Evolutionary conservation across 2,113 vertebrate genomes (phyloP).

Genomic region (Dromiciops gliroides): DNA sequence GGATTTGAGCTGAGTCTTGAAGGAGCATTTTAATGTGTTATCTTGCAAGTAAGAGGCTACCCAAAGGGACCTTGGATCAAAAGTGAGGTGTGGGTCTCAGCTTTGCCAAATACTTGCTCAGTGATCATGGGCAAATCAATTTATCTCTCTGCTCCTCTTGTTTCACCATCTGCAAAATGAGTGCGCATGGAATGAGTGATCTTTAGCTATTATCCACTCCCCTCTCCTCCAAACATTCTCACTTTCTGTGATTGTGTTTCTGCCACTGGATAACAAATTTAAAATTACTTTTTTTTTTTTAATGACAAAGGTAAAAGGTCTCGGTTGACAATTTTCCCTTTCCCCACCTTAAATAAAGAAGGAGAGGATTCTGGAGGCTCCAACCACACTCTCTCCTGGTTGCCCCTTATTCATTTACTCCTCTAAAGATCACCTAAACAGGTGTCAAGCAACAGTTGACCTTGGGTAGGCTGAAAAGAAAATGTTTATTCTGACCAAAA

Average conservation of each 20-base stretch:
- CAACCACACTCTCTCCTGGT: background rate
- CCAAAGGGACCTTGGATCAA: background rate
- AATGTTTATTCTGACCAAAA: background rate
- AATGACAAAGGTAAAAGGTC: background rate
- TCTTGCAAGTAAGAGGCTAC: background rate
- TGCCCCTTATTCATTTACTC: background rate
- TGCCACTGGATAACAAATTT: background rate
- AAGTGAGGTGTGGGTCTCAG: background rate
- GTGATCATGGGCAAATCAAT: background rate
- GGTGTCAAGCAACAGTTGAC: conserved; percentile 70
- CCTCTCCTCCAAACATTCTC: background rate
- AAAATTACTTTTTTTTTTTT: background rate
- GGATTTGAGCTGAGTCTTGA: background rate
- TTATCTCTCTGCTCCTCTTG: background rate
- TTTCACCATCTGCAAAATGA: background rate
- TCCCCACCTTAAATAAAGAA: background rate
- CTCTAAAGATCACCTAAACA: conserved; percentile 38
- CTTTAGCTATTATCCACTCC: background rate
- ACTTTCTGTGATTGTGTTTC: background rate
- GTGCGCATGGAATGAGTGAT: background rate
- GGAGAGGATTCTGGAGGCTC: background rate
- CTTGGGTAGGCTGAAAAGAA: conserved; percentile 31
- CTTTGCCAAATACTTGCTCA: background rate
- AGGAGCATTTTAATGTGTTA: background rate
- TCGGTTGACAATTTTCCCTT: background rate